Conservation (phyloP, 2,113 vertebrate genomes). For the Tachysurus vachellii region DNA sequence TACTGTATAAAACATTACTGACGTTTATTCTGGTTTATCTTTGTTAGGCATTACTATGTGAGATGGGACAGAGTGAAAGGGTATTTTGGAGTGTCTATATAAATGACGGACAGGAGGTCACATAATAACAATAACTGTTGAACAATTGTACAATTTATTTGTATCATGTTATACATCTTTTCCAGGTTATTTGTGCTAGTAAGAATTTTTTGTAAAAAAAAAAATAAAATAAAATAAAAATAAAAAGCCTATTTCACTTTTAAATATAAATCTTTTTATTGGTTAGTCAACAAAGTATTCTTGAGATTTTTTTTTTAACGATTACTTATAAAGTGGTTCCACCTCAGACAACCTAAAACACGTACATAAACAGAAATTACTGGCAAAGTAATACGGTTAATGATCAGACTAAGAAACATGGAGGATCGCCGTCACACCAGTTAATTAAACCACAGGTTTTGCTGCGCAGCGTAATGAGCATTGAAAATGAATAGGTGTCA, state of each 20-base stretch:
- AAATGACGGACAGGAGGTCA: neutral
- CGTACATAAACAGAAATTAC: conserved; percentile 8
- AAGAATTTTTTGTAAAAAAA: neutral
- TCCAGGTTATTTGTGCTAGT: neutral
- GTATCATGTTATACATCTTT: neutral
- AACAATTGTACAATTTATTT: neutral
- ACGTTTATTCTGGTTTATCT: too few relatives aligned
- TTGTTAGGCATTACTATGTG: too few relatives aligned
- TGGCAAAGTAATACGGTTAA: neutral
- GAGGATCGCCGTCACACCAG: neutral
- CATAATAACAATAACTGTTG: neutral
- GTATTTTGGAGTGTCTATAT: neutral
- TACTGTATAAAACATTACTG: too few relatives aligned
- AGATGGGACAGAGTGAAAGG: neutral
- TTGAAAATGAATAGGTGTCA: neutral
- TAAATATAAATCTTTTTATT: conserved; percentile 15
- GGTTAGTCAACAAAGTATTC: conserved; percentile 15
- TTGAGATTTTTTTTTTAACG: neutral
- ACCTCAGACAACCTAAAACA: conserved; percentile 19
- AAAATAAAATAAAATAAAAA: neutral
- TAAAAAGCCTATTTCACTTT: neutral
- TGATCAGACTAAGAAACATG: conserved; percentile 8
- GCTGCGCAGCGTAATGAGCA: neutral
- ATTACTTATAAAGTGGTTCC: conserved; percentile 9
- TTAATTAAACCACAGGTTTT: neutral